Base-by-base conservation (phyloP, 2,113 vertebrate genomes). In the Australoheros scitulus region DNA sequence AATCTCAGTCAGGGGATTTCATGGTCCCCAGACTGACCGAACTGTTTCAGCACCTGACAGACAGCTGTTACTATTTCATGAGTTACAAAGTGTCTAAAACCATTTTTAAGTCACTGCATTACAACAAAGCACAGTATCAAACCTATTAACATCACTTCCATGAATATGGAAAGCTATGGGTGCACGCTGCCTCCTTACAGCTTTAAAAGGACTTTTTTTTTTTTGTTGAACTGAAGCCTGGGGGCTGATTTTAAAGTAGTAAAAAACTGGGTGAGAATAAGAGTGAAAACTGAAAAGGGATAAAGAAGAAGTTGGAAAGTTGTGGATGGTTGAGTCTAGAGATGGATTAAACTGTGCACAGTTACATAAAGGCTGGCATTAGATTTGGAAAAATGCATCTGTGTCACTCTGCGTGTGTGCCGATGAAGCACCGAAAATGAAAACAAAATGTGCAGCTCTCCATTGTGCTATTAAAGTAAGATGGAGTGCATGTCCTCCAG, bases 161-260 rank as follows among this genome's bases (percentile, higher is more conserved):
- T 5, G 3, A 77, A 36, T 9, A 11, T 22, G 63, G 2, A 38
- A 79, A 82, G 20, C 58, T 50, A 52, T 20, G 24, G 29, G 22
- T 58, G 18, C 14, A 1, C 79, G 38, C 15, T 50, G 58, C 80
- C 50, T 83, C 63, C 76, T 79, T 43, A 36, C 43, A 1, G 36
- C 68, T 80, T 72, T 70, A 41, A 74, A 38, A 15, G 29, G 57
- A 18, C 6, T 32, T 80, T 88, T 55, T 77, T 87, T 68, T 87
- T 52, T 79, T 88, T 64, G 84, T 88, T 86, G 86, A 79, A 70
- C 78, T 43, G 32, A 87, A 11, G 64, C 82, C 56, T 9, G 15
- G 20, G 43, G 76, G 74, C 72, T 80, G 20, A 83, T 90, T 80
- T 74, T 41, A 56, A 74, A 70, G 17, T 41, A 50, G 14, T 22